Evolutionary conservation across 2,797 vertebrate species (phyloP), one percentile per base, ranked within the genome.

Genomic region (Alfaro cultratus): DNA sequence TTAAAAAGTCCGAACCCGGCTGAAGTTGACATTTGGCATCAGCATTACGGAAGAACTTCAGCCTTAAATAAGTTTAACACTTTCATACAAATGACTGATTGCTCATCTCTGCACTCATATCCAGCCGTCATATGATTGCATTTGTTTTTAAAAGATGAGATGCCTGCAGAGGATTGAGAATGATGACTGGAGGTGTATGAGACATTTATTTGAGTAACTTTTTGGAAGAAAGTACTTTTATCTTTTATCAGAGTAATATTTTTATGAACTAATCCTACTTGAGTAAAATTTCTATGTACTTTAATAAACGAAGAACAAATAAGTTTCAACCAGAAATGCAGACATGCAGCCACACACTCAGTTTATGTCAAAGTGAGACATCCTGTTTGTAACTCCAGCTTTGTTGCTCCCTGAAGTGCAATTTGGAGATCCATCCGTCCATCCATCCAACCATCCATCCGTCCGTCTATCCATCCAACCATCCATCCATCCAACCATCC

Each of bases 21-120:
- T 88, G 70, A 80, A 78, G 85, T 75, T 86, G 88, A 86, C 88
- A 80, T 88, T 84, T 77, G 81, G 83, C 79, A 85, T 70, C 72
- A 29, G 74, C 77, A 74, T 81, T 75, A 76, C 76, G 39, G 73
- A 74, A 68, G 70, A 46, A 41, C 15, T 75, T 41, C 10, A 18
- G 75, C 46, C 67, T 36, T 31, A 73, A 80, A 80, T 31, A 46
- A 18, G 79, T 76, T 62, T 26, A 51, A 13, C 39, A 46, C 49
- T 83, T 73, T 68, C 43, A 29, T 43, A 57, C 53, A 51, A 43
- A 72, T 31, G 49, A 43, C 36, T 31, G 36, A 31, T 41, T 53
- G 68, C n/a, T n/a, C 8, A 29, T 71, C 26, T 29, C 9, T 68
- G 21, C 31, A 13, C 46, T 29, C 12, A n/a, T 45, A n/a, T n/a